These are phyloP conservation scores for Halocaridina rubra DNA, from an alignment of 2,888 invertebrate genomes.

Conservation along the genomic window DNA sequence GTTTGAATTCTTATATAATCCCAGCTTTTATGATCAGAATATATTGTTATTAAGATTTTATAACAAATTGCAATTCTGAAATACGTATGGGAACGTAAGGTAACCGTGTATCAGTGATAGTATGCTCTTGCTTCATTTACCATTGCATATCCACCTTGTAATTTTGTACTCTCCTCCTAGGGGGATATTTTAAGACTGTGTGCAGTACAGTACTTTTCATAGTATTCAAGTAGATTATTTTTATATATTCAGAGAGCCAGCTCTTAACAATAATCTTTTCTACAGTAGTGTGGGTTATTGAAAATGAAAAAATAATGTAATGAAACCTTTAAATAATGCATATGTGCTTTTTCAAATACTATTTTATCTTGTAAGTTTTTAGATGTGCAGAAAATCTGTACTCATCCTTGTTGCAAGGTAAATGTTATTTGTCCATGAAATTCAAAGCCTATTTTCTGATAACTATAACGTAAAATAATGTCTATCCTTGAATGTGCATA, in stretches of 20 bases:
- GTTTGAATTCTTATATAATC: too few species aligned
- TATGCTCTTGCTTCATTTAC: too few species aligned
- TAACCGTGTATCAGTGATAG: too few species aligned
- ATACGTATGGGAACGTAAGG: too few species aligned
- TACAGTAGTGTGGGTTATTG: neutral
- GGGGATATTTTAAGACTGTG: neutral
- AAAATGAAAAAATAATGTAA: neutral
- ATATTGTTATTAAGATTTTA: too few species aligned
- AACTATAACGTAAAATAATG: neutral
- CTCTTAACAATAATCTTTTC: neutral
- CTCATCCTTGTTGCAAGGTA: neutral
- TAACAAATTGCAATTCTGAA: too few species aligned
- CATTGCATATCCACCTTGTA: too few species aligned
- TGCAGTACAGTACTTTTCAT: neutral
- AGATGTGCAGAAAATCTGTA: neutral
- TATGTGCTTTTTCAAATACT: neutral
- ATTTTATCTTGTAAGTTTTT: neutral
- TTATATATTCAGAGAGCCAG: neutral
- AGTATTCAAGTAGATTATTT: slow-evolving; percentile 19
- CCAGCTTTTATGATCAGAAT: too few species aligned
- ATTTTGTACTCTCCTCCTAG: neutral
- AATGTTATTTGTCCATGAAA: neutral
- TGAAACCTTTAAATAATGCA: neutral
- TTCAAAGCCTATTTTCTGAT: neutral
- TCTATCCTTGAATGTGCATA: too few species aligned